A percentile compares a stretch with the other conserved stretches of the same genome.
Evolutionary conservation across 2,888 invertebrate genomes (phyloP).

Genomic region (Sympetrum striolatum): DNA sequence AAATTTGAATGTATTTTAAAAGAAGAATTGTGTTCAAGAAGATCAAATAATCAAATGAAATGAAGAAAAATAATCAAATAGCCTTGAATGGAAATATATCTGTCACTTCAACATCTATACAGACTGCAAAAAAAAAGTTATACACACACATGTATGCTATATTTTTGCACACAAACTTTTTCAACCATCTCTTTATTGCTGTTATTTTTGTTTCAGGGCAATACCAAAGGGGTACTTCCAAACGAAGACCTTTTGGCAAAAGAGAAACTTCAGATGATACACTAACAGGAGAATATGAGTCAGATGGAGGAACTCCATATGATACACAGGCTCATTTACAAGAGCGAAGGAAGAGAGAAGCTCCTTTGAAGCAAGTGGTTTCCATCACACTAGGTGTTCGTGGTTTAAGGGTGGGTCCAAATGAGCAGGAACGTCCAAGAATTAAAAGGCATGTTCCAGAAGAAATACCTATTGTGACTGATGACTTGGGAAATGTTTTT

Average conservation of each 20-base stretch:
- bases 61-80: too few relatives aligned
- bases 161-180: not conserved
- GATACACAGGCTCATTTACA: not conserved
- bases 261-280: constrained; percentile 50
- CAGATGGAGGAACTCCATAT: not conserved
- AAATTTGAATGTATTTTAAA: too few relatives aligned
- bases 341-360: constrained; percentile 48
- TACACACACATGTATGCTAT: too few relatives aligned
- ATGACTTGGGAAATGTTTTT: not conserved
- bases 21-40: too few relatives aligned
- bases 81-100: too few relatives aligned
- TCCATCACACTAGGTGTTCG: constrained; percentile 51
- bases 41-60: too few relatives aligned
- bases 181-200: not conserved
- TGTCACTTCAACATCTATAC: too few relatives aligned
- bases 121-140: too few relatives aligned
- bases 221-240: constrained; percentile 46
- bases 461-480: not conserved
- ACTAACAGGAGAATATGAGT: not conserved
- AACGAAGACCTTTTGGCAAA: constrained; percentile 39
- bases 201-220: constrained; percentile 44
- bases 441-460: not conserved
- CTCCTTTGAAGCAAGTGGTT: constrained; percentile 49
- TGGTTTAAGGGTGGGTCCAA: constrained; percentile 48
- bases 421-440: not conserved